These are phyloP conservation scores for Mesopsocus fuscifrons DNA, from an alignment of 2,888 invertebrate genomes.

Conservation along the genomic window DNA sequence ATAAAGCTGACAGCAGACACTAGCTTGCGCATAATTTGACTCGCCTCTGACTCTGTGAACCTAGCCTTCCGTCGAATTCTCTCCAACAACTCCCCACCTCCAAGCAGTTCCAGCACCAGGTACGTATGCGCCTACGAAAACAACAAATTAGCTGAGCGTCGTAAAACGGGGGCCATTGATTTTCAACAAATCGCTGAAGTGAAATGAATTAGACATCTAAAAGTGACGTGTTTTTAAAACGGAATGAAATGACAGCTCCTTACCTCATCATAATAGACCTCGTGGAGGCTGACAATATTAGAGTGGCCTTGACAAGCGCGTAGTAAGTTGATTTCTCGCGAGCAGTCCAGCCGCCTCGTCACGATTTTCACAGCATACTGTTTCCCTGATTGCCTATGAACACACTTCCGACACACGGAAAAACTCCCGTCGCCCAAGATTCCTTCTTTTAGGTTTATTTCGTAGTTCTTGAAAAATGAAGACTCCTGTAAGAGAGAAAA, in stretches of 20 bases:
- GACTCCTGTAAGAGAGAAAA: constrained; percentile 39
- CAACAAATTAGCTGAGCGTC: constrained; percentile 8
- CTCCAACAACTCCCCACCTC: constrained; percentile 63
- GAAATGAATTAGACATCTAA: too few relatives aligned
- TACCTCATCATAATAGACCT: constrained; percentile 67
- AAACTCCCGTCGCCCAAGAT: constrained; percentile 77
- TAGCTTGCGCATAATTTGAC: constrained; percentile 61
- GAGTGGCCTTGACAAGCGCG: constrained; percentile 73
- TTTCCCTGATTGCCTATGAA: constrained; percentile 47
- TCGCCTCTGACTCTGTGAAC: constrained; percentile 60
- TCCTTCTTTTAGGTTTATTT: constrained; percentile 41
- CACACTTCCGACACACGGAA: constrained; percentile 68
- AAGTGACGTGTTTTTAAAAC: too few relatives aligned
- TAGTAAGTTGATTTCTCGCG: constrained; percentile 57
- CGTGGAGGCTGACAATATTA: constrained; percentile 66
- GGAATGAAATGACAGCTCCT: too few relatives aligned
- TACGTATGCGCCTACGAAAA: constrained; percentile 53
- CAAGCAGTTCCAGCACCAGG: constrained; percentile 69
- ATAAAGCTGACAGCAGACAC: constrained; percentile 69
- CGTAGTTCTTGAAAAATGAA: constrained; percentile 69
- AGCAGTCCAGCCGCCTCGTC: constrained; percentile 41
- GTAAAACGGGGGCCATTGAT: not conserved
- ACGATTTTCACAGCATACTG: constrained; percentile 81
- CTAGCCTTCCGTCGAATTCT: constrained; percentile 41
- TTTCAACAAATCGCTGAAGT: too few relatives aligned